A percentile compares a stretch with the other conserved stretches of the same genome.
Evolutionary conservation across 1,140 invertebrate species (phyloP).

Genomic region (Drosophila asahinai): DNA sequence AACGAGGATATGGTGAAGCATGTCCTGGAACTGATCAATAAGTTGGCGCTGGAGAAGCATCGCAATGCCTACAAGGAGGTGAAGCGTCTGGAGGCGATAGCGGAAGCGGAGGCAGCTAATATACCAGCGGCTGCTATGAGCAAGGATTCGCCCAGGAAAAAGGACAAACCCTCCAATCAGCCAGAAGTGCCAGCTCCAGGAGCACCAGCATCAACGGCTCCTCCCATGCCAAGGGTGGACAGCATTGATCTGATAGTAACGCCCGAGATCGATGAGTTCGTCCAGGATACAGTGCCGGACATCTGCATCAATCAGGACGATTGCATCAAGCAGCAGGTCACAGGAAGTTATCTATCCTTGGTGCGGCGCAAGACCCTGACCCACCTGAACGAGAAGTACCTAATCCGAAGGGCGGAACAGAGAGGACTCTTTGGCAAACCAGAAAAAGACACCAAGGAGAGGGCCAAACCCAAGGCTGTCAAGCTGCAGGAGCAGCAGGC

Average conservation of each 20-base stretch:
- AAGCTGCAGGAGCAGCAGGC: constrained; percentile 59
- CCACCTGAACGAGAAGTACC: constrained; percentile 91
- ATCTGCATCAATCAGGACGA: constrained; percentile 86
- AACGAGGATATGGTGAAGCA: constrained; percentile 88
- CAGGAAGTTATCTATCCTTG: constrained; percentile 90
- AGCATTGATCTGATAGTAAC: constrained; percentile 83
- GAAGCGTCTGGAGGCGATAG: constrained; percentile 76
- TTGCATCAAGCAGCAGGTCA: constrained; percentile 85
- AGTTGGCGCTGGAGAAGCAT: constrained; percentile 88
- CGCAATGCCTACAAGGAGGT: constrained; percentile 76
- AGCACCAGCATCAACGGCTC: background rate
- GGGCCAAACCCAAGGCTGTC: constrained; percentile 53
- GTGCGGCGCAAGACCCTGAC: constrained; percentile 91
- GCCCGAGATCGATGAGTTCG: constrained; percentile 90
- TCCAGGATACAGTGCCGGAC: constrained; percentile 87
- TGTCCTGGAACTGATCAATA: constrained; percentile 88
- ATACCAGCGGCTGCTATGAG: constrained; percentile 77
- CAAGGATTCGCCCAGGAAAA: constrained; percentile 70
- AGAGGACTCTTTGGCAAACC: constrained; percentile 90
- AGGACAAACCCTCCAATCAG: constrained; percentile 59
- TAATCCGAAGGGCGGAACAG: constrained; percentile 92
- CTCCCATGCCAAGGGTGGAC: constrained; percentile 49
- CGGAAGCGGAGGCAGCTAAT: constrained; percentile 75
- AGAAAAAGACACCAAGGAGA: constrained; percentile 50
- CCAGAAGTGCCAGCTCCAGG: constrained; percentile 36